Percentiles rank a stretch among this genome's conserved stretches.
phyloP scores from a whole-genome alignment of 2,797 vertebrate species.

The Petrocephalus schoutedeni region DNA sequence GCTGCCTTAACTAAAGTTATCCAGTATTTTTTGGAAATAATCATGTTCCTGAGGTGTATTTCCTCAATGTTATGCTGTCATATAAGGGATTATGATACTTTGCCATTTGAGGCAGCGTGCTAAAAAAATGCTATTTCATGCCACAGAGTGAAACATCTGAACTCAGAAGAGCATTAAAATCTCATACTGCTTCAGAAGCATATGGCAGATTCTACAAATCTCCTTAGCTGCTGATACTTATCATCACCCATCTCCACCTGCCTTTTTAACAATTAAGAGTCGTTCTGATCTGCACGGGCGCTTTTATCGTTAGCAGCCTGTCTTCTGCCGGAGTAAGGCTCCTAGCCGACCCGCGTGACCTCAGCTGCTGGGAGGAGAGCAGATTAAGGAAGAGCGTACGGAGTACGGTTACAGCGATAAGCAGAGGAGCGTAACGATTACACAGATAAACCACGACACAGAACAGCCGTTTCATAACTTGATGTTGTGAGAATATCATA shows the following conservation, averaged over 20 bases:
- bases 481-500: not conserved
- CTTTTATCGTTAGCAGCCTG: slow-evolving; percentile 44
- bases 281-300: slow-evolving; percentile 48
- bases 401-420: slow-evolving; percentile 32
- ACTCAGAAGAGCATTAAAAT: not conserved
- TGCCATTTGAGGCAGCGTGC: not conserved
- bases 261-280: slow-evolving; percentile 58
- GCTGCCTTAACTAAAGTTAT: not conserved
- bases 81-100: not conserved
- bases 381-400: not conserved
- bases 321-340: slow-evolving; percentile 51
- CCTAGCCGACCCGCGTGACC: slow-evolving; percentile 41
- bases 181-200: not conserved
- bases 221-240: slow-evolving; percentile 34
- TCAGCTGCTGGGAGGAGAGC: slow-evolving; percentile 44
- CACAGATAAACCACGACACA: not conserved
- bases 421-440: slow-evolving; percentile 5
- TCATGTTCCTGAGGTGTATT: not conserved
- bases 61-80: not conserved
- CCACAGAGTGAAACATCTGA: not conserved
- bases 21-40: not conserved
- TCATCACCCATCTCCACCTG: slow-evolving; percentile 53
- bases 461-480: not conserved
- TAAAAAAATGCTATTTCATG: slow-evolving; percentile 6
- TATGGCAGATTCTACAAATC: slow-evolving; percentile 20